Percentiles rank a stretch among this genome's conserved stretches.
phyloP scores from a whole-genome alignment of 2,113 vertebrate genomes.

The Paramormyrops kingsleyae region DNA sequence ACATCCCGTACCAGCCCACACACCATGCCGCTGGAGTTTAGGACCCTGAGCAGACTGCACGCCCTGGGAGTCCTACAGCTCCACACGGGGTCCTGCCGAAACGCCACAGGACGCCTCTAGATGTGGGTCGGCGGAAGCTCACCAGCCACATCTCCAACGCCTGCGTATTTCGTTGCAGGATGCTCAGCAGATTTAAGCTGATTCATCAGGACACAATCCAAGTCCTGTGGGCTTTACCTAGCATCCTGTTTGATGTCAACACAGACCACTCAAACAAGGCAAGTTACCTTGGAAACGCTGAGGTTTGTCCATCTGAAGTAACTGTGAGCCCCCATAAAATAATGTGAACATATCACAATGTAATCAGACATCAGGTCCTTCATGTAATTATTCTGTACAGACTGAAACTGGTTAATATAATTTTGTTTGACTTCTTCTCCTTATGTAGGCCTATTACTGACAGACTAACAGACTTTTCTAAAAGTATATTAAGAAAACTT shows the following conservation, averaged over 20 bases:
- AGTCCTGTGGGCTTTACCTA: not conserved
- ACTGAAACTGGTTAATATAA: not conserved
- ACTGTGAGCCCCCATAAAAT: not conserved
- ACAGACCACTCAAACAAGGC: not conserved
- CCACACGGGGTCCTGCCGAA: conserved; percentile 73
- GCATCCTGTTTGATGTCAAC: not conserved
- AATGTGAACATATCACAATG: not conserved
- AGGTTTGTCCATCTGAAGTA: not conserved
- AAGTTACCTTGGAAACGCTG: not conserved
- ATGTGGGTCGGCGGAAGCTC: not conserved
- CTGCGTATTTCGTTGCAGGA: not conserved
- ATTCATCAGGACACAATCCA: not conserved
- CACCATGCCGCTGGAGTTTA: conserved; percentile 95
- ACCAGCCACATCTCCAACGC: not conserved
- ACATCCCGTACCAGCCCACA: conserved; percentile 87
- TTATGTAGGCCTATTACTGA: not conserved
- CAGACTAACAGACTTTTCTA: not conserved
- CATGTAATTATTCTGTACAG: not conserved
- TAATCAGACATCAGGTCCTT: not conserved
- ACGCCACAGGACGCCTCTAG: not conserved
- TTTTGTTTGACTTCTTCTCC: not conserved
- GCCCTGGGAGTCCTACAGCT: conserved; percentile 87
- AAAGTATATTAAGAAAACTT: not conserved
- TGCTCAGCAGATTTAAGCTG: not conserved
- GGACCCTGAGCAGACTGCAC: conserved; percentile 81